Evolutionary conservation across 2,797 vertebrate species (phyloP).

Genomic region (Brachyrhaphis roseni): DNA sequence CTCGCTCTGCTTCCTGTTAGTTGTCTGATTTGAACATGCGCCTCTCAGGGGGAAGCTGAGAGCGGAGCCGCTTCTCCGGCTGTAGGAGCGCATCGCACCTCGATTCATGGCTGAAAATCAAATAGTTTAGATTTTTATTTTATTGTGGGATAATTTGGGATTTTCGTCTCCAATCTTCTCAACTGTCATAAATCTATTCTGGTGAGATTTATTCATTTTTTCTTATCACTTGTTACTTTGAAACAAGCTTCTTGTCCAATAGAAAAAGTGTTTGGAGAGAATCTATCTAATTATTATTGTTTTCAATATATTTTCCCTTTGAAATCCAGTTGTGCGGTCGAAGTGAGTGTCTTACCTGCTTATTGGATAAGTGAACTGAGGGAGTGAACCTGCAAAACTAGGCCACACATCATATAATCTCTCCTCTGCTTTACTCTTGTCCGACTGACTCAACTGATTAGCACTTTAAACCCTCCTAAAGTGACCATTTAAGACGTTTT

Average conservation of each 20-base stretch:
- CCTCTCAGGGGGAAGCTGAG: neutral
- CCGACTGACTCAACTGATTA: conserved; percentile 2
- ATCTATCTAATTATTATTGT: neutral
- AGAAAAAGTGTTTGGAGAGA: neutral
- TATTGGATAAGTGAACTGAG: conserved; percentile 39
- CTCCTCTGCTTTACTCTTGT: conserved; percentile 16
- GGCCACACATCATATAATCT: conserved; percentile 40
- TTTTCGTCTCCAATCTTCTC: neutral
- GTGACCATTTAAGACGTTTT: neutral
- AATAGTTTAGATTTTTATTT: neutral
- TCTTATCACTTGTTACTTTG: conserved; percentile 11
- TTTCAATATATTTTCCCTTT: neutral
- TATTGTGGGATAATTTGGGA: conserved; percentile 3
- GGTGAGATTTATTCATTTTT: conserved; percentile 39
- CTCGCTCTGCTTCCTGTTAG: conserved; percentile 16
- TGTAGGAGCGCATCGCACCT: neutral
- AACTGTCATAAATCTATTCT: neutral
- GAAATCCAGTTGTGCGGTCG: conserved; percentile 19
- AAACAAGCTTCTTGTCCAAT: neutral
- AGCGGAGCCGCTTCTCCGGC: neutral
- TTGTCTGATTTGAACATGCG: conserved; percentile 5
- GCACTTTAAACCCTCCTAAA: neutral
- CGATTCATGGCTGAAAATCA: neutral
- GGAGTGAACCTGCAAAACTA: conserved; percentile 35
- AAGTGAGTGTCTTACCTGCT: conserved; percentile 43